These are phyloP conservation scores for Calameuta filiformis DNA, from an alignment of 2,888 invertebrate genomes.

Conservation along the genomic window DNA sequence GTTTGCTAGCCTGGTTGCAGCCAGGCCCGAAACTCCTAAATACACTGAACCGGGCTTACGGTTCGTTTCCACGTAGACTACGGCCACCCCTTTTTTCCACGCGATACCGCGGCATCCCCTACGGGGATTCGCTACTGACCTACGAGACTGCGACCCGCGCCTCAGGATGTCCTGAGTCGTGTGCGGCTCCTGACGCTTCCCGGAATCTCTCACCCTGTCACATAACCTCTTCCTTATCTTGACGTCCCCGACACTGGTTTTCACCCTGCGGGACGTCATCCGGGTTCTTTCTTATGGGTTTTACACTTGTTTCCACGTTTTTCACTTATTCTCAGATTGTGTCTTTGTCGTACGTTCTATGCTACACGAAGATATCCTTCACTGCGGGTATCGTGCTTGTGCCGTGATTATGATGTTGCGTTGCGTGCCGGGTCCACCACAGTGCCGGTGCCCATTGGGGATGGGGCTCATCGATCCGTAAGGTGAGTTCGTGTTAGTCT, in stretches of 20 bases:
- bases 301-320: background rate
- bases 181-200: background rate
- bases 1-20: slow-evolving; percentile 1
- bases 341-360: background rate
- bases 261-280: background rate
- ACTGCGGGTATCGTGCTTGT: background rate
- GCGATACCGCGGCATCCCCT: slow-evolving; percentile 20
- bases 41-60: slow-evolving; percentile 11
- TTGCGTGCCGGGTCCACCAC: slow-evolving; percentile 35
- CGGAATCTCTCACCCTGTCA: background rate
- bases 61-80: slow-evolving; percentile 26
- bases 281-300: background rate
- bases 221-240: background rate
- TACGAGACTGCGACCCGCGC: slow-evolving; percentile 16
- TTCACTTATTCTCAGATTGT: background rate
- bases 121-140: slow-evolving; percentile 21
- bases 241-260: background rate
- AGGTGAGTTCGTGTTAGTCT: slow-evolving; percentile 10
- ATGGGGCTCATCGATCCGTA: slow-evolving; percentile 34
- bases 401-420: slow-evolving; percentile 14
- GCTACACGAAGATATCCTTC: background rate
- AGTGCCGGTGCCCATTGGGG: slow-evolving; percentile 31
- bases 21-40: slow-evolving; percentile 28
- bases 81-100: slow-evolving; percentile 12
- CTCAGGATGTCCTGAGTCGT: background rate